Evolutionary conservation across 2,888 invertebrate genomes (phyloP).

Genomic region (Eilema griseolum): DNA sequence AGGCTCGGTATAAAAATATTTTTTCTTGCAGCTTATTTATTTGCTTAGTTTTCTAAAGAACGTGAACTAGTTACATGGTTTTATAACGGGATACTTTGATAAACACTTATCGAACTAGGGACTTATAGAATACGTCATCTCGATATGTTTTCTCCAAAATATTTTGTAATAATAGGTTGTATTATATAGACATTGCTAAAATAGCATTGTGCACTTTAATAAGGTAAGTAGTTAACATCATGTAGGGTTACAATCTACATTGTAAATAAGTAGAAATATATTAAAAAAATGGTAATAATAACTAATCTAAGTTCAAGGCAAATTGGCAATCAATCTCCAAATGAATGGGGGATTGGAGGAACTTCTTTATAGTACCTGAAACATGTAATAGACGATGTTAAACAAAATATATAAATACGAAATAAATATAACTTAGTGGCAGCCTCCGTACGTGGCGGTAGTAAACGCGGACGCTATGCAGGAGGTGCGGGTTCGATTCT

Average conservation of each 20-base stretch:
- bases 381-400: conserved; percentile 26
- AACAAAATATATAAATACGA: background rate
- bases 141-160: background rate
- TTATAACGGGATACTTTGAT: background rate
- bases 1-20: background rate
- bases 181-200: background rate
- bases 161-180: background rate
- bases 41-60: background rate
- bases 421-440: too few relatives aligned
- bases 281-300: background rate
- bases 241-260: background rate
- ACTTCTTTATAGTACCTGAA: conserved; percentile 82
- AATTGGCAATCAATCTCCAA: background rate
- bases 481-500: too few relatives aligned
- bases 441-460: too few relatives aligned
- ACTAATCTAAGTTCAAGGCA: background rate
- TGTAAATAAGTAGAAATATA: background rate
- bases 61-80: background rate
- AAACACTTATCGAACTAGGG: background rate
- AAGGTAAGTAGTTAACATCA: background rate
- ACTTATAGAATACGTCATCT: too few relatives aligned
- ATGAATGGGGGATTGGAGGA: conserved; percentile 77
- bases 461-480: too few relatives aligned
- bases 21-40: background rate
- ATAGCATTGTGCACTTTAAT: background rate